These are phyloP conservation scores for Sanderia malayensis DNA, from an alignment of 30 jellyfish, hydroid and myxozoan genomes.

Conservation along the genomic window DNA sequence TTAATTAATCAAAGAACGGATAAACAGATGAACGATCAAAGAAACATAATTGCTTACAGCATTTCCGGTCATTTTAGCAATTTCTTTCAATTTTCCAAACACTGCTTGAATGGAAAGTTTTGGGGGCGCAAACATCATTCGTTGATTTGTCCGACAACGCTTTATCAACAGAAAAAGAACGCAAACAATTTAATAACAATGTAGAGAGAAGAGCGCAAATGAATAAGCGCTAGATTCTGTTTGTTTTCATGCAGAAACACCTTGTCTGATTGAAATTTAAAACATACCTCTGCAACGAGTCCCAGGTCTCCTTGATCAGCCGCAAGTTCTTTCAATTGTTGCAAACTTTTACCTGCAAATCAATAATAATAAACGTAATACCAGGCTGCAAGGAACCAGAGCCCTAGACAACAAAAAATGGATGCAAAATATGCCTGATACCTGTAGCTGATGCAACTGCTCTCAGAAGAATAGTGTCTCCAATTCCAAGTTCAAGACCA, in stretches of 20 bases:
- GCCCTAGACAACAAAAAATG: too few species aligned
- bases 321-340: slow-evolving; percentile 67
- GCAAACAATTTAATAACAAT: too few species aligned
- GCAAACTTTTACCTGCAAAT: slow-evolving; percentile 75
- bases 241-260: too few species aligned
- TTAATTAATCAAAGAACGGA: background rate
- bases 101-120: slow-evolving; percentile 78
- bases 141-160: slow-evolving; percentile 87
- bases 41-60: slow-evolving; percentile 50
- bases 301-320: slow-evolving; percentile 93
- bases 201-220: too few species aligned
- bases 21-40: background rate
- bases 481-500: slow-evolving; percentile 96
- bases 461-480: slow-evolving; percentile 83
- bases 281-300: slow-evolving; percentile 89
- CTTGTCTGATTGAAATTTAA: too few species aligned
- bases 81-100: slow-evolving; percentile 70
- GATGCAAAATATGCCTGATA: slow-evolving; percentile 1
- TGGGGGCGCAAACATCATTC: slow-evolving; percentile 96
- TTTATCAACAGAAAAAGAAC: background rate
- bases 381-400: too few species aligned
- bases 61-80: slow-evolving; percentile 90
- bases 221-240: too few species aligned
- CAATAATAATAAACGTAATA: too few species aligned
- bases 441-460: slow-evolving; percentile 98